phyloP scores from a whole-genome alignment of 2,797 vertebrate species.

The Neopelma chrysocephalum region DNA sequence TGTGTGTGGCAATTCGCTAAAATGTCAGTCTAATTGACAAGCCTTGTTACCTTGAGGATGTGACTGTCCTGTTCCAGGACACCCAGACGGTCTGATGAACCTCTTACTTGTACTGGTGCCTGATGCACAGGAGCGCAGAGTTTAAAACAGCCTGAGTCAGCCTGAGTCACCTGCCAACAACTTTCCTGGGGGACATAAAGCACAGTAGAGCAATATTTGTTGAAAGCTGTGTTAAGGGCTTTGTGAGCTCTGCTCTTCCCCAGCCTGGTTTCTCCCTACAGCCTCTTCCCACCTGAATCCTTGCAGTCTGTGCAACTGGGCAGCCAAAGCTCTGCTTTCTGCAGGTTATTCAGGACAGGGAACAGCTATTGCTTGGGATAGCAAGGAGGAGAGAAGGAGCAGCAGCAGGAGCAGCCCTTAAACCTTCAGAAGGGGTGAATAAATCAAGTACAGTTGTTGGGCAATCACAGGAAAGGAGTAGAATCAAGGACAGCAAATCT shows the following conservation, averaged over 20 bases:
- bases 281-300: not conserved
- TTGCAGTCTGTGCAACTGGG: too few species aligned
- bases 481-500: not conserved
- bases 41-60: not conserved
- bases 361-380: not conserved
- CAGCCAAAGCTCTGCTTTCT: not conserved
- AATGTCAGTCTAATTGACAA: fast-evolving
- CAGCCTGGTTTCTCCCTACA: not conserved
- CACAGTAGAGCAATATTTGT: not conserved
- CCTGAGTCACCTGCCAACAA: not conserved
- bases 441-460: not conserved
- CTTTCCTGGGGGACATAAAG: not conserved
- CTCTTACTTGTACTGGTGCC: not conserved
- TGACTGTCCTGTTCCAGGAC: not conserved
- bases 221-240: not conserved
- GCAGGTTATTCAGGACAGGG: not conserved
- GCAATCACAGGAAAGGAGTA: not conserved
- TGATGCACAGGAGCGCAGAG: not conserved
- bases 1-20: not conserved
- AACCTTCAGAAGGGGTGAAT: not conserved
- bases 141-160: not conserved
- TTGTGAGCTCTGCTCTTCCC: not conserved
- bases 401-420: not conserved
- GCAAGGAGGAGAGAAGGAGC: not conserved
- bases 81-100: not conserved